phyloP scores from a whole-genome alignment of 2,888 invertebrate genomes.

The Plemyria rubiginata region DNA sequence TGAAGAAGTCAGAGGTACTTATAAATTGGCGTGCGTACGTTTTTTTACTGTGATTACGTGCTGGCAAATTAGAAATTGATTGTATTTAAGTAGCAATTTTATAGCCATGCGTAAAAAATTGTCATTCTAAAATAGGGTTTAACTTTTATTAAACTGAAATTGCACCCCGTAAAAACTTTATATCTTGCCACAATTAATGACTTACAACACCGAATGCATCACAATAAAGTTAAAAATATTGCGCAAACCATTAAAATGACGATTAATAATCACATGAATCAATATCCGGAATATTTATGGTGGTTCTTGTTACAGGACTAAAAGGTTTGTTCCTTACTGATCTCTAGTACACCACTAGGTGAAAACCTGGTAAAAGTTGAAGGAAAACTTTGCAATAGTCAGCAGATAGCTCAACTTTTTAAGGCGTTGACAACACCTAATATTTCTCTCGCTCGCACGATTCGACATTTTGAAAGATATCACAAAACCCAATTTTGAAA shows the following conservation, averaged over 20 bases:
- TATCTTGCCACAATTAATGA: conserved; percentile 10
- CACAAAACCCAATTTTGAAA: too few relatives aligned
- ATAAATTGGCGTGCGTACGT: conserved; percentile 6
- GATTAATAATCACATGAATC: conserved; percentile 53
- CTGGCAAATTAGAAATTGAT: conserved; percentile 14
- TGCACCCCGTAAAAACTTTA: conserved; percentile 18
- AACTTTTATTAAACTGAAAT: conserved; percentile 1
- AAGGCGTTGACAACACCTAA: too few relatives aligned
- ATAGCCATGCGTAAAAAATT: background rate
- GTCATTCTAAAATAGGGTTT: too few relatives aligned
- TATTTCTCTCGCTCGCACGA: too few relatives aligned
- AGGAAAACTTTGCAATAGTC: too few relatives aligned
- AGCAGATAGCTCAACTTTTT: too few relatives aligned
- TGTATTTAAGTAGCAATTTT: too few relatives aligned
- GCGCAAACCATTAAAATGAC: conserved; percentile 30
- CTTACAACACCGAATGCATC: conserved; percentile 10
- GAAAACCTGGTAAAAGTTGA: too few relatives aligned
- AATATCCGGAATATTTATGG: conserved; percentile 50
- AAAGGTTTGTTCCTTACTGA: conserved; percentile 7
- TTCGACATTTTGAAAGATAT: too few relatives aligned
- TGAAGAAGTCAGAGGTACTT: conserved; percentile 14
- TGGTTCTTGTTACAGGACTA: conserved; percentile 47
- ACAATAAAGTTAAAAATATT: conserved; percentile 37
- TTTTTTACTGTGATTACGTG: conserved; percentile 4
- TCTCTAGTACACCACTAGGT: background rate